Percentiles rank a stretch among this genome's conserved stretches.
Conservation (phyloP, 2,888 invertebrate genomes). For the Drosophila pseudotalamancana region DNA sequence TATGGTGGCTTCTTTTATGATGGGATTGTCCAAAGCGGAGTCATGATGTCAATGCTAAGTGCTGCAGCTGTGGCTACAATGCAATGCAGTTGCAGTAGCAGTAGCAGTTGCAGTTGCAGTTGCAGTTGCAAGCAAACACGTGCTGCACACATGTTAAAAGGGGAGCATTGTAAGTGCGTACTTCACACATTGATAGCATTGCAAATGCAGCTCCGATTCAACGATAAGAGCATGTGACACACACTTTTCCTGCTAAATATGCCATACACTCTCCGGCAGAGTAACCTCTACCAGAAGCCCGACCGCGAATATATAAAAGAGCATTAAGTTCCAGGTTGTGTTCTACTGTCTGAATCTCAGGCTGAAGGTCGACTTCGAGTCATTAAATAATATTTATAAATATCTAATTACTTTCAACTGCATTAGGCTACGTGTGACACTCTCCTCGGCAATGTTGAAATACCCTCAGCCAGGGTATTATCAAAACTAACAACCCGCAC, state of each 20-base stretch:
- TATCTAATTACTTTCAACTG: too few species aligned
- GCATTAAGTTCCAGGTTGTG: too few species aligned
- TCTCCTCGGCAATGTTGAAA: neutral
- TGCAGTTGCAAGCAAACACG: constrained; percentile 27
- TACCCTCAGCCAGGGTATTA: neutral
- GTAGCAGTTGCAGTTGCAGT: constrained; percentile 3
- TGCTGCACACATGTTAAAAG: constrained; percentile 42
- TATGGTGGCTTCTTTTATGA: constrained; percentile 12
- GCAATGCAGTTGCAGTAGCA: neutral
- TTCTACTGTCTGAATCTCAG: too few species aligned
- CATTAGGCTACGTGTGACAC: neutral
- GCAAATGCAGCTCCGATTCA: constrained; percentile 38
- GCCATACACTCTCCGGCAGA: neutral
- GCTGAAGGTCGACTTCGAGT: too few species aligned
- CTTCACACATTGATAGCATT: constrained; percentile 45
- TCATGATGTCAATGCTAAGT: constrained; percentile 6
- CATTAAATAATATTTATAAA: neutral
- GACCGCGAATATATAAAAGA: too few species aligned
- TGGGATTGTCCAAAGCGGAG: constrained; percentile 21
- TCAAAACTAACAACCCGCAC: neutral
- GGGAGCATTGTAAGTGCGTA: constrained; percentile 17
- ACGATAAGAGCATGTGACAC: constrained; percentile 31
- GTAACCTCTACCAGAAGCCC: neutral
- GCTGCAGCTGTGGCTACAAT: too few species aligned
- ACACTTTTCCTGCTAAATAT: neutral